Base-by-base conservation (phyloP, 2,888 invertebrate species). In the Empis livida region DNA sequence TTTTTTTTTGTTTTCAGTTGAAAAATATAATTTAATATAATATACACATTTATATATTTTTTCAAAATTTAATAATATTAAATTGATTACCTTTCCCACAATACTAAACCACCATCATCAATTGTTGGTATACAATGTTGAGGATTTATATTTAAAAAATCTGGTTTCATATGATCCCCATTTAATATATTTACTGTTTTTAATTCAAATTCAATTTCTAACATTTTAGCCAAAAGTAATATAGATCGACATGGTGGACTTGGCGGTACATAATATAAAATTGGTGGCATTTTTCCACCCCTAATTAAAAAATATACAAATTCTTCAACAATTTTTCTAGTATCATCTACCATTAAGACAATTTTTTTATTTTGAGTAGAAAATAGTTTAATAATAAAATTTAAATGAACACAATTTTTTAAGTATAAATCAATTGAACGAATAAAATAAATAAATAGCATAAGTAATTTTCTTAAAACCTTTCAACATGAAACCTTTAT, bases 201-300 rank as follows among this genome's bases (percentile, higher is more conserved):
- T 45, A 78, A 59, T 59, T 80, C 79, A 39, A 80, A 66, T 51
- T 76, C 73, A 35, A 82, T 59, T 4, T 75, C 78, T 30, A 82
- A 60, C 56, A 76, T 73, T 59, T 73, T 75, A 14, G 77, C 77
- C 48, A 78, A 59, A 58, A 82, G 59, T 55, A 78, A 61, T 37
- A 78, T 73, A 27, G 75, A 63, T 37, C 80, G 71, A 54, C 76
- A 78, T 1, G 80, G 78, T 27, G 80, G 74, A 60, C 80, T 80
- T 30, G 69, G 65, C 1, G 73, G 72, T 39, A 73, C 56, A 62
- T 74, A 78, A 62, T 81, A 81, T 42, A 81, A 55, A 11, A 62
- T 59, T 17, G 66, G 68, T 50, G 61, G 57, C 67, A 68, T 68
- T 53, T 62, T 67, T 14, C 64, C 65, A 49, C 69, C 66, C 55